phyloP scores from a whole-genome alignment of 23 tunicate genomes.

The Ciona savignyi region DNA sequence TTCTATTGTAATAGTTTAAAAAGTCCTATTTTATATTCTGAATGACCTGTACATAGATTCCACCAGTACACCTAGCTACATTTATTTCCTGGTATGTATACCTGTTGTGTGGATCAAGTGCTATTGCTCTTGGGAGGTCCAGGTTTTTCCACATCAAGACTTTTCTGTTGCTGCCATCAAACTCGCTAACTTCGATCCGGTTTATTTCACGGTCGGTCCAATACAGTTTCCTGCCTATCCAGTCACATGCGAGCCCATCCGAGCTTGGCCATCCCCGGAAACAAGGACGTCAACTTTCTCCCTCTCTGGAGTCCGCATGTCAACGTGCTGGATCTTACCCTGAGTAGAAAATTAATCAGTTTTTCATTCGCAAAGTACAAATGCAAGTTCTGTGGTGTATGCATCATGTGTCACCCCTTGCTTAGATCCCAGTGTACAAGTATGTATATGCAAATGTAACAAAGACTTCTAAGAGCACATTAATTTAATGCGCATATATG shows the following conservation, averaged over 20 bases:
- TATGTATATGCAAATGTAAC: no score
- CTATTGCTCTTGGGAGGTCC: slow-evolving; percentile 86
- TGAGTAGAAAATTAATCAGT: slow-evolving; percentile 2
- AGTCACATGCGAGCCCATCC: slow-evolving; percentile 89
- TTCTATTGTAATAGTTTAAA: no score
- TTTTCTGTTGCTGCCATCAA: slow-evolving; percentile 56
- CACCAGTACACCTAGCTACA: no score
- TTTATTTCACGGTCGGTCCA: slow-evolving; percentile 77
- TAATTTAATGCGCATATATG: no score
- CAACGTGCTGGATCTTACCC: slow-evolving; percentile 50
- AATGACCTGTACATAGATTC: no score
- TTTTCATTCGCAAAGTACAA: no score
- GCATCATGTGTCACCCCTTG: no score
- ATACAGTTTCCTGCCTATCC: slow-evolving; percentile 77
- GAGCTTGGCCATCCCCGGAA: slow-evolving; percentile 31
- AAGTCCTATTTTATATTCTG: no score
- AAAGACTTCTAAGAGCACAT: no score
- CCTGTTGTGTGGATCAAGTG: slow-evolving; percentile 64
- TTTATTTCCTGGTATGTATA: slow-evolving; percentile 11
- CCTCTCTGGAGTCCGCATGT: slow-evolving; percentile 36
- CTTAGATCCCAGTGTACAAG: no score
- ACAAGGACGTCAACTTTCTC: slow-evolving; percentile 28
- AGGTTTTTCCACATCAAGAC: slow-evolving; percentile 70
- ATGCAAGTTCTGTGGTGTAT: no score
- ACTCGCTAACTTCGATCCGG: slow-evolving; percentile 86